phyloP scores from a whole-genome alignment of 2,113 vertebrate species.

The Melospiza melodia region DNA sequence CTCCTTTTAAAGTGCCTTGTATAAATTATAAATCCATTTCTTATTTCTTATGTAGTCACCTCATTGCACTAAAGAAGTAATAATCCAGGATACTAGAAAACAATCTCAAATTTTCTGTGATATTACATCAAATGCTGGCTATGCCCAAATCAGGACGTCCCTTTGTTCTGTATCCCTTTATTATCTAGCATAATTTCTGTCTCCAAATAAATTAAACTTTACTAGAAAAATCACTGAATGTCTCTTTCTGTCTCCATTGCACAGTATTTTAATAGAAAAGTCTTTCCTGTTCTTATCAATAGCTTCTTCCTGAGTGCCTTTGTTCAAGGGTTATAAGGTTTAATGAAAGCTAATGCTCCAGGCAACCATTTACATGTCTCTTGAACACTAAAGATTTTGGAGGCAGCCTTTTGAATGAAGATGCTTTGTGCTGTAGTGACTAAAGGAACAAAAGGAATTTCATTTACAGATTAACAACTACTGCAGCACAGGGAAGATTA shows the following conservation, averaged over 20 bases:
- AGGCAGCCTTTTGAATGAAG: background rate
- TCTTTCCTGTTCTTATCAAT: background rate
- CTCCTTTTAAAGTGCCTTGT: background rate
- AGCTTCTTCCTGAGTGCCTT: background rate
- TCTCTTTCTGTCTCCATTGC: background rate
- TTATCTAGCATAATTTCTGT: background rate
- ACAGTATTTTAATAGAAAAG: background rate
- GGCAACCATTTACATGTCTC: background rate
- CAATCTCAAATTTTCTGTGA: background rate
- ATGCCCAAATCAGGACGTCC: background rate
- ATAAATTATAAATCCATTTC: background rate
- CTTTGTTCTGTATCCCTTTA: background rate
- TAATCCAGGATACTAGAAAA: background rate
- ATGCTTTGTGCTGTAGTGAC: background rate
- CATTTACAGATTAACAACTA: background rate
- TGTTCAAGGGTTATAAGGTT: background rate
- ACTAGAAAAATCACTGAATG: background rate
- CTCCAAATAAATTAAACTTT: background rate
- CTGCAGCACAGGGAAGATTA: background rate
- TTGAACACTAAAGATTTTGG: background rate
- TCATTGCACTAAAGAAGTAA: background rate
- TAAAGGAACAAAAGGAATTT: background rate
- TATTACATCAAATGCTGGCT: background rate
- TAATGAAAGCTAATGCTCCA: slow-evolving; percentile 20
- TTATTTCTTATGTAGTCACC: background rate